Base-by-base conservation (phyloP, 2,888 invertebrate genomes). In the Dioctria rufipes region DNA sequence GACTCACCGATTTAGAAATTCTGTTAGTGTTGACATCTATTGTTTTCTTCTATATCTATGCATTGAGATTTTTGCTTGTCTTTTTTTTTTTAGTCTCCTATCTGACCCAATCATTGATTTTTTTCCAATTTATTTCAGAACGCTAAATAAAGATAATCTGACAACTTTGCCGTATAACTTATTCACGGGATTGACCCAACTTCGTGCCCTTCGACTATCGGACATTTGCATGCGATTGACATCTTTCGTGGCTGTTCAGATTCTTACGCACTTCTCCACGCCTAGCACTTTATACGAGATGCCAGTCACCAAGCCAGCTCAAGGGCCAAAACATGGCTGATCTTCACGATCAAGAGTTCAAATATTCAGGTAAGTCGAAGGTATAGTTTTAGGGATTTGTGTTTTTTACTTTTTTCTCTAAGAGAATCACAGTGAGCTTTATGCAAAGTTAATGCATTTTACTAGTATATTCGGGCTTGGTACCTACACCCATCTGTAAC, bases 101-200 rank as follows among this genome's bases (percentile, higher is more conserved):
- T n/a, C n/a, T n/a, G n/a, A n/a, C n/a, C n/a, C n/a, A 75, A 77
- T 25, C 25, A 25, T 71, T 60, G n/a, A 84, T 71, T 88, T 78
- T 66, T 80, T 81, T 81, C 5, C 11, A 8, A 51, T 71, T 60
- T 13, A 84, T 75, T 88, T 5, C 91, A 98, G 98, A 84, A 98
- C 98, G 0, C 87, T 99, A 82, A 98, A 98, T 90, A 96, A 97
- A 91, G 99, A 99, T 90, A 98, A 98, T 88, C 90, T 99, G 85
- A 98, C 97, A 71, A 94, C 95, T 84, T 90, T 99, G 78, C 95
- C 96, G 42, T 92, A 95, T 88, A 96, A 97, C 89, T 93, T 96
- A 87, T 94, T 97, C 88, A 94, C 92, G 85, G 94, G 95, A 77
- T 93, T 97, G 89, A 93, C 93, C 83, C 93, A 96, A 79, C 91